Base-by-base conservation (phyloP, 2,797 vertebrate genomes). In the Glossophaga mutica region DNA sequence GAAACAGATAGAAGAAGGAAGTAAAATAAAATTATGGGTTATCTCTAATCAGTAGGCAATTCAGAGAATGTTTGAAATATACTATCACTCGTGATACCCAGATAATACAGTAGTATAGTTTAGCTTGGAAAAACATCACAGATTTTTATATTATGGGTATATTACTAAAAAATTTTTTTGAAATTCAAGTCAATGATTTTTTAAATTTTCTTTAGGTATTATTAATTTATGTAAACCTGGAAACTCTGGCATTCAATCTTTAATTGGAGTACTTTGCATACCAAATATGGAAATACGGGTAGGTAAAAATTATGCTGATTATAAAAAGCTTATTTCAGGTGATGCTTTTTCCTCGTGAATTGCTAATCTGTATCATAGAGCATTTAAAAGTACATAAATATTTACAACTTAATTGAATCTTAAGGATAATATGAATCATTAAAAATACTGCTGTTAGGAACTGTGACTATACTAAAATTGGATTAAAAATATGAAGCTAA, bases 231-330 rank as follows among this genome's bases (percentile, higher is more conserved):
- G 99, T 98, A 99, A 99, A 98, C 99, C 99, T 97, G 99, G 99
- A 88, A 99, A 99, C 98, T 99, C 99, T 96, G 99, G 99, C 79
- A 99, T 99, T 98, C 99, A 99, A 62, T 99, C 99, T 97, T 98
- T 99, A 98, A 99, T 99, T 98, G 99, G 99, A 93, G 99, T 99
- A 96, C 99, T 99, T 95, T 99, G 99, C 98, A 99, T 99, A 99
- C 99, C 99, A 98, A 99, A 99, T 99, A 99, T 99, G 99, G 99
- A 99, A 98, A 99, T 99, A 97, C 98, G 99, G 99, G 99, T 99
- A 98, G 95, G 99, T 99, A 91, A 73, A 96, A 94, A 85, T 96
- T 96, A 90, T 16, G 94, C 3, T 89, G 65, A 59, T 74, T 91
- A 1, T 59, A 39, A 82, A 70, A 34, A 92, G 50, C 0, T 84